These are phyloP conservation scores for Malacoraja senta DNA, from an alignment of 2,797 vertebrate species.

Conservation along the genomic window DNA sequence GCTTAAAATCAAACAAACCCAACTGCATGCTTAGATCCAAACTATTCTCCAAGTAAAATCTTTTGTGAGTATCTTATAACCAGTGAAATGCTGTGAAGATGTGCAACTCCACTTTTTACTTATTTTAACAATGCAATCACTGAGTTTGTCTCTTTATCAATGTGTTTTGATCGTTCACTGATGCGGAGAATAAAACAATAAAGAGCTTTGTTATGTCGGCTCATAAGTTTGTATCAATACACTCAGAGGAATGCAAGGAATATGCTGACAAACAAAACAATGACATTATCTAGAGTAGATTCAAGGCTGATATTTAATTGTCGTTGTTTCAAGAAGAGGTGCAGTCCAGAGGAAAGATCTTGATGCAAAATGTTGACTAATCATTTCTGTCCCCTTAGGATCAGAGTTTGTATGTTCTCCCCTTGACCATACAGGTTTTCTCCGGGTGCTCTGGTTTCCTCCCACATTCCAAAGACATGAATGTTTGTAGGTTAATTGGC, in stretches of 20 bases:
- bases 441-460: too few relatives aligned
- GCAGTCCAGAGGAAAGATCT: background rate
- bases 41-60: background rate
- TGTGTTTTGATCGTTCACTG: background rate
- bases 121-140: background rate
- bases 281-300: background rate
- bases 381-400: too few relatives aligned
- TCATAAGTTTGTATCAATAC: background rate
- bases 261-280: background rate
- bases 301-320: background rate
- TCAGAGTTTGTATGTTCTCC: too few relatives aligned
- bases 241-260: background rate
- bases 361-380: too few relatives aligned
- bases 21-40: background rate
- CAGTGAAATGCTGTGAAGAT: background rate
- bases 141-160: background rate
- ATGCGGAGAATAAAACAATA: background rate
- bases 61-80: background rate
- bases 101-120: background rate
- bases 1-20: background rate
- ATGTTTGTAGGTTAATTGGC: too few relatives aligned
- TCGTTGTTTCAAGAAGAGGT: background rate
- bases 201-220: background rate
- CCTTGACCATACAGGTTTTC: too few relatives aligned
- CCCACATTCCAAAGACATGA: too few relatives aligned